A percentile compares a stretch with the other conserved stretches of the same genome.
phyloP scores from a whole-genome alignment of 2,797 vertebrate genomes.

The Prionace glauca region DNA sequence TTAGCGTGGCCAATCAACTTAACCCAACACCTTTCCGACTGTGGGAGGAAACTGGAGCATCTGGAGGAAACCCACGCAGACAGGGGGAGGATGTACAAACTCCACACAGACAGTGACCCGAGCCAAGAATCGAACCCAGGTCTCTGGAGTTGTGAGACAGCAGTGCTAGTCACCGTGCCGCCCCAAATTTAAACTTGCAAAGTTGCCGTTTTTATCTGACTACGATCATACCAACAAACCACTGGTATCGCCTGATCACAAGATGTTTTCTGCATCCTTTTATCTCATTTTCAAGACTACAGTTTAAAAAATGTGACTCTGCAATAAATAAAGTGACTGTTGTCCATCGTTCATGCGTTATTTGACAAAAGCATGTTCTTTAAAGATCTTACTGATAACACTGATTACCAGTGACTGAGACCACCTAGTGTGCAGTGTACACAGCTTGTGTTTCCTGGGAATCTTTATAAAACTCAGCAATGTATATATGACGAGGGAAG shows the following conservation, averaged over 20 bases:
- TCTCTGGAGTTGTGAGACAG: no score
- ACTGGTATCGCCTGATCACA: background rate
- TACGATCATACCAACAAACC: background rate
- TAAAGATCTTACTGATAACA: background rate
- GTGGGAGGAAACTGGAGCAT: no score
- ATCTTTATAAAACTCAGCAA: background rate
- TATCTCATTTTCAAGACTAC: background rate
- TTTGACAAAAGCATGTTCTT: background rate
- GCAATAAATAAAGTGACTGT: background rate
- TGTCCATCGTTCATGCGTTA: background rate
- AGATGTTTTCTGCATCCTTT: background rate
- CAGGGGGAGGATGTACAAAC: no score
- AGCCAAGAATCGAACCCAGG: no score
- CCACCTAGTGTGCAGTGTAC: background rate
- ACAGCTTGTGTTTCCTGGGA: background rate
- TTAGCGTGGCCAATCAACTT: no score
- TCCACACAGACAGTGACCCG: no score
- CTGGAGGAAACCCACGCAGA: no score
- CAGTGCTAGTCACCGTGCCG: no score
- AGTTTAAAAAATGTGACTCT: background rate
- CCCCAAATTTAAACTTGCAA: background rate
- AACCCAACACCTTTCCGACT: no score
- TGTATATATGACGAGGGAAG: background rate
- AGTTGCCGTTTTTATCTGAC: background rate
- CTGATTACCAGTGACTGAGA: background rate